Evolutionary conservation across 2,888 invertebrate genomes (phyloP), one percentile per base, ranked within the genome.

Genomic region (Agonopterix heracliana): DNA sequence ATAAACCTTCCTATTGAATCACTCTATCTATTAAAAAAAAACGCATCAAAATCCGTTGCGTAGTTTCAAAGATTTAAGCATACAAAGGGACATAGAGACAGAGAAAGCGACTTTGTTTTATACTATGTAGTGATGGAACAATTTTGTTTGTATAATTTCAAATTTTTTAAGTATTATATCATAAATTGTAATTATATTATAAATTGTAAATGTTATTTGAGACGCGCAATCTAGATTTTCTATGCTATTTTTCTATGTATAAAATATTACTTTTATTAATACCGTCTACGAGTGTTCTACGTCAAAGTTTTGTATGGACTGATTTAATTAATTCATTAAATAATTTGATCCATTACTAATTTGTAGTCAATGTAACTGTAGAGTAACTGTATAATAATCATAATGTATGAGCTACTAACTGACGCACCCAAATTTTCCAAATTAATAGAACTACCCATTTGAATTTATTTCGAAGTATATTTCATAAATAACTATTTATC

Each of bases 261-360:
- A n/a, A n/a, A n/a, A n/a, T n/a, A n/a, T n/a, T n/a, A n/a, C n/a
- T n/a, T n/a, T n/a, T n/a, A n/a, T n/a, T n/a, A n/a, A n/a, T n/a
- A n/a, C n/a, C n/a, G n/a, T n/a, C n/a, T n/a, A n/a, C n/a, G n/a
- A n/a, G n/a, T n/a, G n/a, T n/a, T n/a, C n/a, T n/a, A n/a, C n/a
- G n/a, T n/a, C n/a, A n/a, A n/a, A n/a, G n/a, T n/a, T n/a, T n/a
- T n/a, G n/a, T n/a, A n/a, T n/a, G n/a, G n/a, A n/a, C n/a, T n/a
- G n/a, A n/a, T n/a, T n/a, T n/a, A 2, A 42, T 61, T 38, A 61
- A 59, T 8, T 45, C 65, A 5, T 34, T 64, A 1, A 52, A 68
- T 9, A 68, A 70, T 48, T 55, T 61, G n/a, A n/a, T 7, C 69
- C 68, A 2, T 68, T 62, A n/a, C 50, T 60, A 63, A 2, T 59